Percentiles rank a stretch among this genome's conserved stretches.
Evolutionary conservation across 2,888 invertebrate species (phyloP).

Genomic region (Acrobasis repandana): DNA sequence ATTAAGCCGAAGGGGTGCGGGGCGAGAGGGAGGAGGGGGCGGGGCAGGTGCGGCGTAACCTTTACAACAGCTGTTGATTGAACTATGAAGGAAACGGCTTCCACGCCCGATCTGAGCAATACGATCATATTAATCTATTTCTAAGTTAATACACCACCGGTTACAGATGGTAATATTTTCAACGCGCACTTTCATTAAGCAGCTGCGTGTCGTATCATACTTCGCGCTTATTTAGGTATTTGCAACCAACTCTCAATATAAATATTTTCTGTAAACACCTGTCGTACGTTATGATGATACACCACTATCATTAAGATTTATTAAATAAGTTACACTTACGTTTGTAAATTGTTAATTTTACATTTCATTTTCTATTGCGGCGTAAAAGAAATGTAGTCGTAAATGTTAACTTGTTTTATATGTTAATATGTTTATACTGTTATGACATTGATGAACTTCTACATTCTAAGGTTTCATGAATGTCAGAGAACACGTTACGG

Average conservation of each 20-base stretch:
- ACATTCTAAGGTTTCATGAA: no score
- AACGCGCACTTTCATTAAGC: conserved; percentile 40
- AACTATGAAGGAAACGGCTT: conserved; percentile 61
- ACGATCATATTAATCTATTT: conserved; percentile 61
- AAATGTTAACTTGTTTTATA: no score
- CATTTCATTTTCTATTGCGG: no score
- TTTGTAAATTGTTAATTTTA: no score
- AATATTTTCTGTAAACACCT: no score
- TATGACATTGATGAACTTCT: no score
- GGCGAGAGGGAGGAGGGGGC: conserved; percentile 46
- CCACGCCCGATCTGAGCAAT: conserved; percentile 50
- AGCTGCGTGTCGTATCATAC: conserved; percentile 50
- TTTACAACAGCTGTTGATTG: conserved; percentile 75
- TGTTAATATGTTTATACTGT: no score
- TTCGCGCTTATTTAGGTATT: conserved; percentile 44
- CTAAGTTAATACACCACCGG: conserved; percentile 50
- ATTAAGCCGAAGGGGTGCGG: conserved; percentile 59
- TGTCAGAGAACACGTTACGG: no score
- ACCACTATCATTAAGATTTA: no score
- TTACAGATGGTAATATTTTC: conserved; percentile 43
- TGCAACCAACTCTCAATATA: conserved; percentile 11
- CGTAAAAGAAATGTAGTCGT: no score
- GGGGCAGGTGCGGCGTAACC: conserved; percentile 77
- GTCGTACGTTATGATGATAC: no score
- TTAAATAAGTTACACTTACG: no score